Percentiles rank a stretch among this genome's conserved stretches.
Conservation (phyloP, 2,888 invertebrate species). For the Drosophila affinis region DNA sequence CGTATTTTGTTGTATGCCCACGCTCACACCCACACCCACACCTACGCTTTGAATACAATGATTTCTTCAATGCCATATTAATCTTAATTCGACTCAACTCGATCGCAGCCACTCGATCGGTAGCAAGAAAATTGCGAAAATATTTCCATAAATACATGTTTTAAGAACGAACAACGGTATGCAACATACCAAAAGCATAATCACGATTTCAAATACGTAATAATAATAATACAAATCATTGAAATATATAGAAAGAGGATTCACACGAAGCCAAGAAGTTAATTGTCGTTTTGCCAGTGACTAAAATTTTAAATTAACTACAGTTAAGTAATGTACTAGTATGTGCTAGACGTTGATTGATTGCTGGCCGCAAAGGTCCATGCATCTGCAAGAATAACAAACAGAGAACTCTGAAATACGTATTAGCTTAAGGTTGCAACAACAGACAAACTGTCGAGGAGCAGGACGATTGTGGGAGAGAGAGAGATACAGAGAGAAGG, state of each 20-base stretch:
- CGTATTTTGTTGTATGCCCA: conserved; percentile 69
- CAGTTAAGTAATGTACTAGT: conserved; percentile 29
- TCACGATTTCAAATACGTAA: conserved; percentile 80
- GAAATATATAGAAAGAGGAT: conserved; percentile 16
- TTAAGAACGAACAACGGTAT: conserved; percentile 72
- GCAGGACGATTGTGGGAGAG: neutral
- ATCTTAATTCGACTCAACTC: conserved; percentile 56
- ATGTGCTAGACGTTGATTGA: conserved; percentile 25
- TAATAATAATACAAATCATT: conserved; percentile 51
- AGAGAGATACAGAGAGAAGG: neutral
- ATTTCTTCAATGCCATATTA: conserved; percentile 79
- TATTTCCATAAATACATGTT: conserved; percentile 64
- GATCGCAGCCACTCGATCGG: conserved; percentile 10
- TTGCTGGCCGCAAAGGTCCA: conserved; percentile 34
- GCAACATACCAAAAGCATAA: conserved; percentile 79
- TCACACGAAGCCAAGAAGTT: conserved; percentile 43
- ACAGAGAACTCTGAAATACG: conserved; percentile 79
- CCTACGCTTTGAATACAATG: conserved; percentile 64
- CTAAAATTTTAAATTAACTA: conserved; percentile 65
- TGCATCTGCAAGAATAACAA: conserved; percentile 26
- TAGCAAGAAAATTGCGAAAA: conserved; percentile 50
- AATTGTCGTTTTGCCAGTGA: conserved; percentile 81
- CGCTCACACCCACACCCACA: conserved; percentile 13
- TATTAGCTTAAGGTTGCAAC: conserved; percentile 83
- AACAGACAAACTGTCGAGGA: conserved; percentile 52